Conservation (phyloP, 2,888 invertebrate genomes). For the Macroteleia sp. region DNA sequence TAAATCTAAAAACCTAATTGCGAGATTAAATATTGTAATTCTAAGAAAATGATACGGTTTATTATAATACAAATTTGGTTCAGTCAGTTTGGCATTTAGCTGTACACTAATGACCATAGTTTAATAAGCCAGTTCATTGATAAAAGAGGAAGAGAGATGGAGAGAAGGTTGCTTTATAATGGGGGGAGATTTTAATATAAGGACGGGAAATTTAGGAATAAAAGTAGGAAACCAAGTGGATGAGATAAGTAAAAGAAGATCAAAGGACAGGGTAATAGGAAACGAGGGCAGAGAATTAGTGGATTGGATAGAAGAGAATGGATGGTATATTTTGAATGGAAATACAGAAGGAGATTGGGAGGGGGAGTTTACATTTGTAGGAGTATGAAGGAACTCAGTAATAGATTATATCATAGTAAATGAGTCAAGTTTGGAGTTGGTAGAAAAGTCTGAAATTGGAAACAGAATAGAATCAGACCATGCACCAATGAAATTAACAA, state of each 20-base stretch:
- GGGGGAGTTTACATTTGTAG: conserved; percentile 3
- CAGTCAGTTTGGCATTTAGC: no score
- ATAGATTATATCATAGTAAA: conserved; percentile 4
- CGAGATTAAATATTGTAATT: no score
- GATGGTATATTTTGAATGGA: background rate
- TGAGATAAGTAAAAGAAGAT: background rate
- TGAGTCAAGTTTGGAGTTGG: background rate
- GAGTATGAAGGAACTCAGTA: background rate
- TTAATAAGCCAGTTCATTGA: no score
- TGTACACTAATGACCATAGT: no score
- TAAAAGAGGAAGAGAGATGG: no score
- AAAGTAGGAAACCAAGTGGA: background rate
- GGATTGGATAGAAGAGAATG: conserved; percentile 11
- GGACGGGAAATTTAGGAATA: conserved; percentile 13
- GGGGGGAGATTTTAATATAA: no score
- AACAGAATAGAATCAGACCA: conserved; percentile 49
- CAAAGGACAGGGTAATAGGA: conserved; percentile 10
- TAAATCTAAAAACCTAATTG: no score
- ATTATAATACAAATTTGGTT: no score
- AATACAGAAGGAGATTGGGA: conserved; percentile 1
- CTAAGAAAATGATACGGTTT: no score
- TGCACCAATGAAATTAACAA: conserved; percentile 28
- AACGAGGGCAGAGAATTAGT: conserved; percentile 39
- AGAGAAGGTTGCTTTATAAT: no score
- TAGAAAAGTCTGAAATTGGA: background rate